phyloP scores from a whole-genome alignment of 2,113 vertebrate genomes.

The Oreotrochilus melanogaster region DNA sequence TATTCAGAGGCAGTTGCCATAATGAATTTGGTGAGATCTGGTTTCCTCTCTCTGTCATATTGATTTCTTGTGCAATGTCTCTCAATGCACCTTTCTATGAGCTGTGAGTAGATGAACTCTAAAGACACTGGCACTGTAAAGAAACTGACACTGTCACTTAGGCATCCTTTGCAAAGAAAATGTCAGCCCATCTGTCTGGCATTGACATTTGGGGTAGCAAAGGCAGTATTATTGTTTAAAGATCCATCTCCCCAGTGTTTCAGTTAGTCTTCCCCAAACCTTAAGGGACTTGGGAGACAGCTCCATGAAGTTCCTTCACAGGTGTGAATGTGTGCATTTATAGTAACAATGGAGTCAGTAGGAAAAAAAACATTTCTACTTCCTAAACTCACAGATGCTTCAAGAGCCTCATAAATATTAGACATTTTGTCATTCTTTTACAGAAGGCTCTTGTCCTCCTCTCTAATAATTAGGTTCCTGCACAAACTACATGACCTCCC shows the following conservation, averaged over 20 bases:
- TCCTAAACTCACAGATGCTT: background rate
- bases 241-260: constrained; percentile 13
- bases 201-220: background rate
- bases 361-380: background rate
- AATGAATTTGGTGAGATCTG: background rate
- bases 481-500: background rate
- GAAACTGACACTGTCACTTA: background rate
- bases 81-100: background rate
- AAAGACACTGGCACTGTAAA: background rate
- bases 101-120: background rate
- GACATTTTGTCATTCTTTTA: background rate
- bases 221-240: background rate
- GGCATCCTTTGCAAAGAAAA: background rate
- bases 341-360: background rate
- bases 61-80: background rate
- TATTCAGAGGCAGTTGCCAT: background rate
- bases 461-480: background rate
- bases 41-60: background rate
- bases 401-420: background rate
- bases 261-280: constrained; percentile 17
- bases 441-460: background rate
- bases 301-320: background rate
- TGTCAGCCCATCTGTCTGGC: background rate
- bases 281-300: background rate
- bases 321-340: background rate